Base-by-base conservation (phyloP, 2,888 invertebrate genomes). In the Acholoe squamosa region DNA sequence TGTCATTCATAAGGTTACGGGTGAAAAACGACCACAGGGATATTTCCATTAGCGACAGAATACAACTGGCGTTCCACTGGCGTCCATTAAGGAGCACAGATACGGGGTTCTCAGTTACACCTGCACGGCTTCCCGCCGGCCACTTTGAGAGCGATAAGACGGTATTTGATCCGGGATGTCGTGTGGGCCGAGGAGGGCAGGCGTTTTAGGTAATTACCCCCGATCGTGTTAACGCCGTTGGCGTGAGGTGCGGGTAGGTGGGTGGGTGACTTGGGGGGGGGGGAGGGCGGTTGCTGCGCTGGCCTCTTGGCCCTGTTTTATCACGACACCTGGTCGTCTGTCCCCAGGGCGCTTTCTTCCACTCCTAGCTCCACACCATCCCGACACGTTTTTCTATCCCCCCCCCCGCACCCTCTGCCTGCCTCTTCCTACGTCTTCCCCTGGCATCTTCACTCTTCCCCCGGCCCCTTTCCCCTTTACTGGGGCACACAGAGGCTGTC, bases 181-280 rank as follows among this genome's bases (percentile, higher is more conserved):
- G 80, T n/a, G 34, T 43, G 80, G 80, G 28, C 80, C 12, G 33
- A 34, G 33, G 80, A n/a, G 80, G 43, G 34, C 80, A 43, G 12
- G 33, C 80, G 80, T 80, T 80, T 80, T 80, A 43, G 33, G 80
- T 80, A 34, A 80, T 80, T 43, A 80, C 80, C 80, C 80, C 43
- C 80, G 33, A 80, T 80, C 43, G 33, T 34, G 80, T 80, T n/a
- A 19, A 16, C 19, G 80, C 19, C n/a, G 76, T 33, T 34, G 43
- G n/a, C 22, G 80, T 14, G 80, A 25, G 12, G 5, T 19, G 43
- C 12, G 43, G 33, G 43, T 19, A 43, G 3, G n/a, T 34, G 80
- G 0, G 0, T 34, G 43, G 33, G 80, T 3, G 76, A 76, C 5
- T 28, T 28, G 76, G 76, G 25, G 31, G 76, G 31, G 76, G 16